Evolutionary conservation across 2,888 invertebrate species (phyloP), one percentile per base, ranked within the genome.

Genomic region (Marasmarcha lunaedactyla): DNA sequence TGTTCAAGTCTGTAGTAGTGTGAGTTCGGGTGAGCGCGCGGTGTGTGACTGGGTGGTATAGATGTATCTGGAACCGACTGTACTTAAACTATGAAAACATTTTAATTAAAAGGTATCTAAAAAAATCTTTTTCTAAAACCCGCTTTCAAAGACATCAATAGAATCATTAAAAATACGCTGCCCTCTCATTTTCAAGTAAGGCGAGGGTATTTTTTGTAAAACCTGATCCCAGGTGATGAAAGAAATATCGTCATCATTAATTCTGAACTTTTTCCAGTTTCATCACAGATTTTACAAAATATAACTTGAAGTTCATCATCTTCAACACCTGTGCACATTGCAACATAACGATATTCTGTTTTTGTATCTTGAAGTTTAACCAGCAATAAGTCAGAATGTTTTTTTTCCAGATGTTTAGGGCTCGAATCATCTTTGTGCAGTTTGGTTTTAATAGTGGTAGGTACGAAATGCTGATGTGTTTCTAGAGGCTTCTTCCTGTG

Each of bases 211-310:
- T 39, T 43, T 13, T 40, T 42, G 39, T 40, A 44, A 14, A 42
- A 44, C 33, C 38, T 47, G 43, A 43, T 42, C 40, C 40, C 43
- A 42, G 36, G 42, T 40, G 42, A 44, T 44, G 27, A 44, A 41
- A 40, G 41, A 42, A 40, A 41, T 34, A 37, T 46, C 39, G n/a
- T 44, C 37, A 37, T 43, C n/a, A 41, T 44, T 39, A 37, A 47
- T 44, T 42, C 33, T 43, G 33, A 47, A 43, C 10, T 41, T 40
- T 37, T 41, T 37, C 42, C 43, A 45, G 43, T 45, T 20, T 43
- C 36, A 37, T 45, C 42, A 41, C 14, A 39, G 37, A 42, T 39
- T 42, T 44, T 42, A 37, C 36, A 42, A 34, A 41, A 44, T 37
- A 33, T 38, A 36, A 41, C 39, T 40, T 39, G 26, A 36, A 43